phyloP scores from a whole-genome alignment of 2,113 vertebrate genomes.

The Megaptera novaeangliae region DNA sequence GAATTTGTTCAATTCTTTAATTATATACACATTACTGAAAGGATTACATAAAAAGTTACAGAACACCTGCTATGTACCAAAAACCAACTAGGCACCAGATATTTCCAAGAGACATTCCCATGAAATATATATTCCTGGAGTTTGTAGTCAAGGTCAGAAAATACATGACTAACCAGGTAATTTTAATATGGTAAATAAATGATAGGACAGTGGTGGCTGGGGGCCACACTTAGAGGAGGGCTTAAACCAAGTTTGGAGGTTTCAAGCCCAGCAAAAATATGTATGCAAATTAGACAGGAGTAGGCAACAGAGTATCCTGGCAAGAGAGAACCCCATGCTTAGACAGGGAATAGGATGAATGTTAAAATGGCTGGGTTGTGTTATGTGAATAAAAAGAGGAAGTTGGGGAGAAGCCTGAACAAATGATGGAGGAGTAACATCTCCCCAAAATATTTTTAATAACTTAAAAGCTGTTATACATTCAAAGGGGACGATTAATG shows the following conservation, averaged over 20 bases:
- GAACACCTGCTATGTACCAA: background rate
- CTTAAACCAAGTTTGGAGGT: background rate
- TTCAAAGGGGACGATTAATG: background rate
- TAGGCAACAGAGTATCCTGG: background rate
- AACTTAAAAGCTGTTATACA: background rate
- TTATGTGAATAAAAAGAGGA: background rate
- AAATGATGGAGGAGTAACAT: background rate
- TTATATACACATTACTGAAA: background rate
- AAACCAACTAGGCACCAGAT: rapidly evolving
- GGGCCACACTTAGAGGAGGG: no score
- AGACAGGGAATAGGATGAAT: background rate
- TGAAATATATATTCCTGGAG: background rate
- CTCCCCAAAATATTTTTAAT: background rate
- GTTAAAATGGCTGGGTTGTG: background rate
- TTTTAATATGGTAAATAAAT: background rate
- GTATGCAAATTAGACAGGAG: background rate
- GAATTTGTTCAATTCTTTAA: background rate
- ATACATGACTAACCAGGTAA: background rate
- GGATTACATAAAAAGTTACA: background rate
- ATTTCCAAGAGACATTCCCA: background rate
- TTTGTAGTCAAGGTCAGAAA: background rate
- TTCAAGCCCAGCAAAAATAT: background rate
- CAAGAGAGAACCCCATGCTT: background rate
- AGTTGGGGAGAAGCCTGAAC: background rate
- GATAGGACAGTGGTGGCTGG: background rate